These are phyloP conservation scores for Lepisosteus osseus DNA, from an alignment of 2,113 vertebrate genomes.

Conservation along the genomic window DNA sequence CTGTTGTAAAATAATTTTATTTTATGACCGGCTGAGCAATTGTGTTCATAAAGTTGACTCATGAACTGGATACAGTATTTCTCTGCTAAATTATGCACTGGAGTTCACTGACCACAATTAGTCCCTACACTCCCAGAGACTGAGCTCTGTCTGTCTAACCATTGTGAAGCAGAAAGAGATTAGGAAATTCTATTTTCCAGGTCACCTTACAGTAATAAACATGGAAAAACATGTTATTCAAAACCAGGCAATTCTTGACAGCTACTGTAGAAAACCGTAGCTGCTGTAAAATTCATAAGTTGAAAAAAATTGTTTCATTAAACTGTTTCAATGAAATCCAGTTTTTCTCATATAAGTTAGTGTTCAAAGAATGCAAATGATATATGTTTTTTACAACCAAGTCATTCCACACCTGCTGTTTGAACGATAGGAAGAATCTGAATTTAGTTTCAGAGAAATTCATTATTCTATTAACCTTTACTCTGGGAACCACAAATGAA, in stretches of 20 bases:
- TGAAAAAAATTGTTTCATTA: not conserved
- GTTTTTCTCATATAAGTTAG: not conserved
- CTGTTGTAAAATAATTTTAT: no score
- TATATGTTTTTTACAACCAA: constrained; percentile 48
- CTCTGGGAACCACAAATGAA: constrained; percentile 16
- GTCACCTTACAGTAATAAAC: not conserved
- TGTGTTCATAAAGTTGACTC: no score
- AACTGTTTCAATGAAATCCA: constrained; percentile 1
- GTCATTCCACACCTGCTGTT: constrained; percentile 55
- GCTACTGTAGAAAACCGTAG: not conserved
- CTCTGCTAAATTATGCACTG: no score
- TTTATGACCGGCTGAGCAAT: no score
- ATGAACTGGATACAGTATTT: no score
- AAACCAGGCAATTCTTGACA: not conserved
- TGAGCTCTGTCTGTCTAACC: not conserved
- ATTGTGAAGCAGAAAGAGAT: constrained; percentile 14
- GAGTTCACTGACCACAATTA: not conserved
- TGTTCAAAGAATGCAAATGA: constrained; percentile 40
- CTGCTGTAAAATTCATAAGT: not conserved
- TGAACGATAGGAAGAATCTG: constrained; percentile 47
- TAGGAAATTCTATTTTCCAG: constrained; percentile 3
- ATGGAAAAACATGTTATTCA: not conserved
- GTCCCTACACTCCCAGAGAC: not conserved
- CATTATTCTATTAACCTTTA: constrained; percentile 64
- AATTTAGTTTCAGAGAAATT: constrained; percentile 61